Evolutionary conservation across 1,140 invertebrate genomes (phyloP).

Genomic region (Wasmannia auropunctata): DNA sequence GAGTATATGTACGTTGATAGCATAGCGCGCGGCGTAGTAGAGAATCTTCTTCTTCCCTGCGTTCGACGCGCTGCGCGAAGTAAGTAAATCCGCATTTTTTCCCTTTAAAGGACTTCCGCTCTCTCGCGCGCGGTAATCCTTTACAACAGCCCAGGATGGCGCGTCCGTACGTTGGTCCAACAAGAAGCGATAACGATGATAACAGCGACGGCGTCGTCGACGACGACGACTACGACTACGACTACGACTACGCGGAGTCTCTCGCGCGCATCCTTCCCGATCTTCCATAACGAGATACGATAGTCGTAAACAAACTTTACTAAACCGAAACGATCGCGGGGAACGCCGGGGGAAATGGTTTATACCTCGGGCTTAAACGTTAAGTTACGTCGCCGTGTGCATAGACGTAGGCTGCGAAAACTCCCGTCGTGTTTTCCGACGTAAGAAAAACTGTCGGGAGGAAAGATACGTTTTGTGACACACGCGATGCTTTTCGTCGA

Average conservation of each 20-base stretch:
- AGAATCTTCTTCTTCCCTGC: neutral
- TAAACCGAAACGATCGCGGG: constrained; percentile 59
- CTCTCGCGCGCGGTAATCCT: constrained; percentile 41
- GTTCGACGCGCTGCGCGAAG: neutral
- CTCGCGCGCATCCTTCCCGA: constrained; percentile 23
- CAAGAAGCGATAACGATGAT: constrained; percentile 54
- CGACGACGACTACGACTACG: neutral
- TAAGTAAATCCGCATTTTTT: constrained; percentile 53
- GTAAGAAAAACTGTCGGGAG: neutral
- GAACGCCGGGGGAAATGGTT: constrained; percentile 47
- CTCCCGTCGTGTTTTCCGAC: neutral
- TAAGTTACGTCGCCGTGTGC: constrained; percentile 29
- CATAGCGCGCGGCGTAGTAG: no score
- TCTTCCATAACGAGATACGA: constrained; percentile 63
- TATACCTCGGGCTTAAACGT: constrained; percentile 52
- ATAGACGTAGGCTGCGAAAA: constrained; percentile 38
- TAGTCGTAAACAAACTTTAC: constrained; percentile 63
- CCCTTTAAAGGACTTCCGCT: constrained; percentile 26
- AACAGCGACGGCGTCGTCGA: constrained; percentile 6
- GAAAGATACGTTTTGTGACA: neutral
- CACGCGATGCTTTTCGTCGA: neutral
- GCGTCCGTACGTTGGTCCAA: constrained; percentile 33
- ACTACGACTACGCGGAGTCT: constrained; percentile 40
- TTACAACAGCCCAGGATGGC: constrained; percentile 32
- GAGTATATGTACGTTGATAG: neutral